Percentiles rank a stretch among this genome's conserved stretches.
Conservation (phyloP, 2,888 invertebrate species). For the Harpalus rubripes region DNA sequence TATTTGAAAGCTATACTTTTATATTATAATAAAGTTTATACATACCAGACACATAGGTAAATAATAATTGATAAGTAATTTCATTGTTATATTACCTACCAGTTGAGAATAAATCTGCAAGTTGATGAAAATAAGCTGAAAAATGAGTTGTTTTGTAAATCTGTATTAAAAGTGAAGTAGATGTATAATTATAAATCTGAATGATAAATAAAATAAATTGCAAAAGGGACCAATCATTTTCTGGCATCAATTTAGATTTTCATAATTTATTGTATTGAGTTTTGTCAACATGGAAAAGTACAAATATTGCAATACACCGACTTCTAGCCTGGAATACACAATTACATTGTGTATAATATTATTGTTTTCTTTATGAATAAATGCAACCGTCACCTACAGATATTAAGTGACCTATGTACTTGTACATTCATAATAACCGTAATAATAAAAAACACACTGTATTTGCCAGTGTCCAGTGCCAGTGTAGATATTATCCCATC, state of each 20-base stretch:
- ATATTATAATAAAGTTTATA: not conserved
- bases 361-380: conserved; percentile 66
- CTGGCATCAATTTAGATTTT: conserved; percentile 73
- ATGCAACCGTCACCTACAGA: conserved; percentile 63
- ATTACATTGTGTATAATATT: conserved; percentile 75
- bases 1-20: not conserved
- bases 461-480: conserved; percentile 77
- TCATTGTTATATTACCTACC: conserved; percentile 9
- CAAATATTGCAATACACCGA: conserved; percentile 82
- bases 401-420: conserved; percentile 68
- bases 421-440: conserved; percentile 68
- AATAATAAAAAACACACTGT: conserved; percentile 71
- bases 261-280: conserved; percentile 81
- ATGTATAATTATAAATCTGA: conserved; percentile 33
- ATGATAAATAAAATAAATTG: conserved; percentile 50
- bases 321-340: conserved; percentile 78
- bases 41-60: not conserved
- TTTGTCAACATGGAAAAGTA: conserved; percentile 82
- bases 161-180: conserved; percentile 20
- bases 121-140: conserved; percentile 6
- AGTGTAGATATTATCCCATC: conserved; percentile 71
- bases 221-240: conserved; percentile 64
- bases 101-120: not conserved
- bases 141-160: conserved; percentile 13
- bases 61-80: not conserved